A percentile compares a stretch with the other conserved stretches of the same genome.
These are phyloP conservation scores for Perizoma flavofasciatum DNA, from an alignment of 2,888 invertebrate genomes.

Conservation along the genomic window DNA sequence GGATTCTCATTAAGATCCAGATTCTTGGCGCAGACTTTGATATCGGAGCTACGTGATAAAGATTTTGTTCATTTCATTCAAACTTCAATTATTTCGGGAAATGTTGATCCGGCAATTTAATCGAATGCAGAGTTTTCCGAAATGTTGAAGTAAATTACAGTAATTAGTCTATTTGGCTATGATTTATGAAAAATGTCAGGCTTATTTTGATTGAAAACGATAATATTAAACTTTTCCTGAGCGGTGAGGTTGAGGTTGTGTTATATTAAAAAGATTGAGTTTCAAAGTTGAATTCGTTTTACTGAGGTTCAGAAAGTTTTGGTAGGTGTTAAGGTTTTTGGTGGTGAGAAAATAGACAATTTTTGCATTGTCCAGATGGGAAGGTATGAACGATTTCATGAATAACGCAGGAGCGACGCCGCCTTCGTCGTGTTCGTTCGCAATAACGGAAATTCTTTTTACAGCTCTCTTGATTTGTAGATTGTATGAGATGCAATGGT, in stretches of 20 bases:
- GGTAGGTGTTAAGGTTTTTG: conserved; percentile 58
- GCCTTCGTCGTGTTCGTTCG: conserved; percentile 65
- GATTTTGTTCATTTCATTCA: conserved; percentile 63
- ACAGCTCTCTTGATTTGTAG: conserved; percentile 57
- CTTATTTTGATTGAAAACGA: conserved; percentile 30
- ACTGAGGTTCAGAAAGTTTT: conserved; percentile 51
- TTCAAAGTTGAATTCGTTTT: conserved; percentile 48
- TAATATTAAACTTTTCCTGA: conserved; percentile 32
- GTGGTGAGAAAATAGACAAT: conserved; percentile 62
- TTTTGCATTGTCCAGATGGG: conserved; percentile 62
- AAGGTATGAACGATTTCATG: conserved; percentile 64
- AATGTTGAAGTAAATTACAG: conserved; percentile 21
- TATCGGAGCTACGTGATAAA: conserved; percentile 76
- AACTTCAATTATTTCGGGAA: conserved; percentile 40
- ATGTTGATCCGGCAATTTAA: conserved; percentile 22
- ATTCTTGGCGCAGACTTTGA: conserved; percentile 71
- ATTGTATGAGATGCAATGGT: conserved; percentile 40
- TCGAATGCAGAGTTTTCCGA: conserved; percentile 18
- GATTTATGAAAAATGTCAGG: conserved; percentile 30
- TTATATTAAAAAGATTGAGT: conserved; percentile 41
- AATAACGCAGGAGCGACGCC: conserved; percentile 66
- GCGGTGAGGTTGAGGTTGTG: conserved; percentile 24
- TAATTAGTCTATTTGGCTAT: conserved; percentile 20
- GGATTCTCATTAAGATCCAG: conserved; percentile 76
- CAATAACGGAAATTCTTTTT: conserved; percentile 60